phyloP scores from a whole-genome alignment of 2,113 vertebrate genomes.

The Neoarius graeffei region DNA sequence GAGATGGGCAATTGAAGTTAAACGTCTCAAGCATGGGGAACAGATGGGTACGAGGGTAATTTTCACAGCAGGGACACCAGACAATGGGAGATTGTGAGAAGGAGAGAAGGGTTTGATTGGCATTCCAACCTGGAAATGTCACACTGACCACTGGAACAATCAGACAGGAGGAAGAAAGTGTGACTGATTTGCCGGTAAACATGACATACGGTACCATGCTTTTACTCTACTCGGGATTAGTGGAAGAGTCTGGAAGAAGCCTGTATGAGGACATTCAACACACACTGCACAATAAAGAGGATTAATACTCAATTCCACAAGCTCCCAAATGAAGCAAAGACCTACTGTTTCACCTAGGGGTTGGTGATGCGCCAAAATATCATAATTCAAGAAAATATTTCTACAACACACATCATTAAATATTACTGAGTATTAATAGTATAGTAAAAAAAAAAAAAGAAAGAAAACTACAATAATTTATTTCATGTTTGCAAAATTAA shows the following conservation, averaged over 20 bases:
- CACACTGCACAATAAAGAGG: background rate
- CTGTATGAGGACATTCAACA: background rate
- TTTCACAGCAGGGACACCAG: conserved; percentile 48
- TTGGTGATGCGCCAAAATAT: background rate
- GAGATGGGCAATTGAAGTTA: conserved; percentile 51
- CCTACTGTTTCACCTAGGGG: background rate
- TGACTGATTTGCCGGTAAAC: conserved; percentile 31
- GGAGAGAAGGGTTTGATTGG: conserved; percentile 23
- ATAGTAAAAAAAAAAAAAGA: too few species aligned
- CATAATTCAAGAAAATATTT: background rate
- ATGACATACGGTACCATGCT: background rate
- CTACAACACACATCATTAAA: background rate
- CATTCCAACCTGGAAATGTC: conserved; percentile 17
- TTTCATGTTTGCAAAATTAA: too few species aligned
- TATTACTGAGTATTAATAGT: background rate
- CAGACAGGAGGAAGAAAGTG: conserved; percentile 30
- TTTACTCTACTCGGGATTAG: background rate
- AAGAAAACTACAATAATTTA: too few species aligned
- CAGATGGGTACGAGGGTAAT: conserved; percentile 42
- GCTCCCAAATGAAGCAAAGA: background rate
- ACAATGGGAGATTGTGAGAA: conserved; percentile 14
- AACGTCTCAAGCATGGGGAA: conserved; percentile 47
- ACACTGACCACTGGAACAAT: conserved; percentile 39
- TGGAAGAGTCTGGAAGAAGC: background rate
- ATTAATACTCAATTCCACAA: background rate